phyloP scores from a whole-genome alignment of 2,797 vertebrate species.

The Adrianichthys oophorus region DNA sequence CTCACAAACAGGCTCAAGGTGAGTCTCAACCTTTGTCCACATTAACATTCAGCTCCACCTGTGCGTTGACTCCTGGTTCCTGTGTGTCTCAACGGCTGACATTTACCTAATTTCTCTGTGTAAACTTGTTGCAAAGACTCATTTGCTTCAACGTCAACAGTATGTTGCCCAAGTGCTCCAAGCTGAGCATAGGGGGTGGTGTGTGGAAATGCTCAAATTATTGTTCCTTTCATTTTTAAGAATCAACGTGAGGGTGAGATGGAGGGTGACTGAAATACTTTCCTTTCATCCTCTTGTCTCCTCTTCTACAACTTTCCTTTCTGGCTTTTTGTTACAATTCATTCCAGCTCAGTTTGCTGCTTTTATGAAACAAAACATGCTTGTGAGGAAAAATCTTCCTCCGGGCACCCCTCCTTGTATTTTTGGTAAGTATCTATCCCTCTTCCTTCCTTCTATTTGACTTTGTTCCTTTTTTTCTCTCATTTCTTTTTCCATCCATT shows the following conservation, averaged over 20 bases:
- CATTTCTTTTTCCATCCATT: slow-evolving; percentile 38
- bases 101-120: slow-evolving; percentile 22
- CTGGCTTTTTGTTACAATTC: slow-evolving; percentile 76
- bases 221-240: slow-evolving; percentile 13
- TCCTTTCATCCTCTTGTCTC: slow-evolving; percentile 68
- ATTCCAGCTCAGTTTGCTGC: slow-evolving; percentile 98
- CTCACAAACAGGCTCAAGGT: slow-evolving; percentile 96
- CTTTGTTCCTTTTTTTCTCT: slow-evolving; percentile 37
- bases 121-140: slow-evolving; percentile 27
- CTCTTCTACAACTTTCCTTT: slow-evolving; percentile 68
- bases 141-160: slow-evolving; percentile 29
- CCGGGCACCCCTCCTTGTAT: slow-evolving; percentile 94
- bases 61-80: slow-evolving; percentile 1
- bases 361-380: slow-evolving; percentile 99
- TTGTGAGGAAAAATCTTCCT: slow-evolving; percentile 98
- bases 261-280: slow-evolving; percentile 68
- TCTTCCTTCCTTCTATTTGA: slow-evolving; percentile 39
- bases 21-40: slow-evolving; percentile 17
- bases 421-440: slow-evolving; percentile 91
- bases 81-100: slow-evolving; percentile 16
- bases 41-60: neutral
- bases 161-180: slow-evolving; percentile 10
- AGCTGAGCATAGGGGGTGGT: slow-evolving; percentile 5
- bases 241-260: slow-evolving; percentile 50
- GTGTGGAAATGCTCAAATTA: slow-evolving; percentile 20